Evolutionary conservation across 2,113 vertebrate species (phyloP), one percentile per base, ranked within the genome.

Genomic region (Bubo scandiacus): DNA sequence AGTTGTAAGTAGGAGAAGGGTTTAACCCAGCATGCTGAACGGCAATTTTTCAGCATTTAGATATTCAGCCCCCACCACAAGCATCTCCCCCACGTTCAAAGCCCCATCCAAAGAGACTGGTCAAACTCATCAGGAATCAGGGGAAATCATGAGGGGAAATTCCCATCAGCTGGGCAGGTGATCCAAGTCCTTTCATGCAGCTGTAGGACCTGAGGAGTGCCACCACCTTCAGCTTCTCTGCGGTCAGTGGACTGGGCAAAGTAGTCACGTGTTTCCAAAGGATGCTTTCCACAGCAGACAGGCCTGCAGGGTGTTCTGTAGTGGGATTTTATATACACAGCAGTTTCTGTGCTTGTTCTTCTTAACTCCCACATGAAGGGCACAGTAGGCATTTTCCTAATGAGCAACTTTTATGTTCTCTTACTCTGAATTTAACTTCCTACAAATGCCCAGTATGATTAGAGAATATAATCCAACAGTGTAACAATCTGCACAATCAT

Each of bases 101-200:
- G 18, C 13, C 6, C 45, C 15, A 25, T 86, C 15, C 29, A 51
- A 78, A 88, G 32, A 88, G 11, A 12, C 9, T 59, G 36, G 29
- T 11, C 47, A 82, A 86, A 55, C 22, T 38, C 67, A 84, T 4
- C 14, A 70, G 16, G 17, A 70, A 22, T 68, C 30, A 32, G 15
- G 7, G 12, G 25, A n/a, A 78, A 67, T 22, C 0, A 3, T 40
- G 51, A 74, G 5, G 2, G 19, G 11, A 77, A 71, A 57, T 78
- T 62, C 4, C 27, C 12, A 43, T 18, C 19, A 52, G 5, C 3
- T 10, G 3, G 7, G 6, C 0, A 0, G 9, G 14, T 63, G 43
- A 43, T 11, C 16, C 6, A 40, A 18, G 18, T 71, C 12, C 27
- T 75, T 67, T 32, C 32, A 79, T 1, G 1, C 5, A 72, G 26